Base-by-base conservation (phyloP, 2,113 vertebrate genomes). In the Lophura nycthemera region DNA sequence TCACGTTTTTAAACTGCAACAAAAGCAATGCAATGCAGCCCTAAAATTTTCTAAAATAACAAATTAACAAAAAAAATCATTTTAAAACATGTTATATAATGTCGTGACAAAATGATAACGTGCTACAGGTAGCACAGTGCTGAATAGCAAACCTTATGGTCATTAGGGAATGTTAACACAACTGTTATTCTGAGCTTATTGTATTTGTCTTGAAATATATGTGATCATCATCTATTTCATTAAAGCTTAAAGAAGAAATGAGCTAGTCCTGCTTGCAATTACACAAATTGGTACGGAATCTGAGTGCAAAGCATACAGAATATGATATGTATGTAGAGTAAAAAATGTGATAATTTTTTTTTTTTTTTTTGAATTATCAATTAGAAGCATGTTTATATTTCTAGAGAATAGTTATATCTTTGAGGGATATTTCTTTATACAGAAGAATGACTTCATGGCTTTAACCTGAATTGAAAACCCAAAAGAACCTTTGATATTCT, bases 401-500 rank as follows among this genome's bases (percentile, higher is more conserved):
- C 22, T 14, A 69, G 45, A 63, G 18, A 71, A 22, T 4, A 64
- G 15, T 7, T 32, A 1, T 30, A 3, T 59, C 14, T 60, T 82
- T n/a, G n/a, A 36, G 15, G 7, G 8, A n/a, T 90, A 54, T 64
- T 59, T 83, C 6, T 80, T 2, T 45, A 66, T n/a, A 27, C 5
- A 42, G 3, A 45, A 27, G 19, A 86, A 80, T 67, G 6, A 88
- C 40, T 81, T 88, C 5, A 57, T 64, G 30, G 13, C 5, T 88
- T 95, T 72, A 90, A 20, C 32, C 52, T 76, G 66, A 94, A 77
- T 11, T 42, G 47, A 66, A 79, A 83, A 73, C 48, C 82, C 32
- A 48, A 80, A 63, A 76, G 2, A 72, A 34, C 11, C 56, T 89
- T 95, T 96, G 86, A 90, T 93, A 86, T 77, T 88, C 42, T 84